Percentiles rank a stretch among this genome's conserved stretches.
These are phyloP conservation scores for Asobara japonica DNA, from an alignment of 1,140 invertebrate species.

Conservation along the genomic window DNA sequence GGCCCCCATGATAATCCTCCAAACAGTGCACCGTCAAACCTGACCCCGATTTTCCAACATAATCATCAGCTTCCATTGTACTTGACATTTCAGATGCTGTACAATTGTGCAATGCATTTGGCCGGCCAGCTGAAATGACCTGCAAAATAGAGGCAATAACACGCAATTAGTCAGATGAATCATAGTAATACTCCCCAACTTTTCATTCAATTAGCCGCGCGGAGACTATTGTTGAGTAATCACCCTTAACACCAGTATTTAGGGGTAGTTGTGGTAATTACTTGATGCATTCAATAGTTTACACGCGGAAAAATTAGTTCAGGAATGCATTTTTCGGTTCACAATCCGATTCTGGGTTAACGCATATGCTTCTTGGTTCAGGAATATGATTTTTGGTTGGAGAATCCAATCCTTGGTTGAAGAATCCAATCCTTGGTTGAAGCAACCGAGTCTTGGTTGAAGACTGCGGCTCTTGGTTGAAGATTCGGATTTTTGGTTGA, in stretches of 20 bases:
- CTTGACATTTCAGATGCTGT: constrained; percentile 66
- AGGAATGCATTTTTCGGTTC: too few relatives aligned
- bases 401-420: too few relatives aligned
- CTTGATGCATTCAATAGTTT: not conserved
- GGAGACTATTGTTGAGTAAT: not conserved
- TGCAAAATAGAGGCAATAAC: constrained; percentile 32
- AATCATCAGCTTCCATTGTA: constrained; percentile 48
- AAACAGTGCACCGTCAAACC: constrained; percentile 78
- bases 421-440: too few relatives aligned
- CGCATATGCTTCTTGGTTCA: too few relatives aligned
- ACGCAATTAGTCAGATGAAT: not conserved
- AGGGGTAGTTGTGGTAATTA: not conserved
- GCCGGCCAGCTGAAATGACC: constrained; percentile 74
- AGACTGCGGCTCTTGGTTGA: too few relatives aligned
- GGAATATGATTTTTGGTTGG: too few relatives aligned
- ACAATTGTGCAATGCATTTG: constrained; percentile 87
- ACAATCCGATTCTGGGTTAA: too few relatives aligned
- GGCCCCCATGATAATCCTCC: constrained; percentile 86
- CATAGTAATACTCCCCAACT: not conserved
- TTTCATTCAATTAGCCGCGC: not conserved
- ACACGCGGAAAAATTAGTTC: not conserved
- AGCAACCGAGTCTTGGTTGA: too few relatives aligned
- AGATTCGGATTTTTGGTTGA: too few relatives aligned
- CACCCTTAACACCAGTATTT: not conserved
- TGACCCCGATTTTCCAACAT: constrained; percentile 58